phyloP scores from a whole-genome alignment of 2,113 vertebrate species.

The Mastomys coucha region DNA sequence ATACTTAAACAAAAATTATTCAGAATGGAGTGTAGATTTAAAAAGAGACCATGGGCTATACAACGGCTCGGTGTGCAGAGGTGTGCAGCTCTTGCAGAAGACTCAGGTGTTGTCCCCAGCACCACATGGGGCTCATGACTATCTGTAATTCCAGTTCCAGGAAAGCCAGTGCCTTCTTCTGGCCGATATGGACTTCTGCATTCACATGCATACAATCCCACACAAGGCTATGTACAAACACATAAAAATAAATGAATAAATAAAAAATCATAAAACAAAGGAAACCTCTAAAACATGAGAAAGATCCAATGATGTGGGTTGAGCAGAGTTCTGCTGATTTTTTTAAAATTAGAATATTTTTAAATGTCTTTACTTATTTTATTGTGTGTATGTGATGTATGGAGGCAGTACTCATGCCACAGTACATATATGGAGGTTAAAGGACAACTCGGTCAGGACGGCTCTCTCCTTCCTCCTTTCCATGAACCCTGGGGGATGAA shows the following conservation, averaged over 20 bases:
- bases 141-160: neutral
- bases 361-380: neutral
- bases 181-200: neutral
- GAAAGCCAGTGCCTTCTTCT: neutral
- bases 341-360: neutral
- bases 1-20: neutral
- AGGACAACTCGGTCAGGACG: neutral
- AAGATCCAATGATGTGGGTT: neutral
- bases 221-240: too few species aligned
- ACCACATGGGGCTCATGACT: neutral
- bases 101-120: neutral
- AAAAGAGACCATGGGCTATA: neutral
- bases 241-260: neutral
- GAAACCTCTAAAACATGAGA: neutral
- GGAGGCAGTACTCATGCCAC: neutral
- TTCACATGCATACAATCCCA: neutral
- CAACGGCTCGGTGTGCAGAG: neutral
- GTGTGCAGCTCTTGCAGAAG: neutral
- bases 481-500: neutral
- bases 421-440: neutral
- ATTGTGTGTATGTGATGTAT: neutral
- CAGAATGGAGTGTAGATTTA: neutral
- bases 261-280: neutral
- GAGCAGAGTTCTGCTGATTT: neutral
- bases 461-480: neutral